Conservation (phyloP, 2,797 vertebrate species). For the Ibycter americanus region DNA sequence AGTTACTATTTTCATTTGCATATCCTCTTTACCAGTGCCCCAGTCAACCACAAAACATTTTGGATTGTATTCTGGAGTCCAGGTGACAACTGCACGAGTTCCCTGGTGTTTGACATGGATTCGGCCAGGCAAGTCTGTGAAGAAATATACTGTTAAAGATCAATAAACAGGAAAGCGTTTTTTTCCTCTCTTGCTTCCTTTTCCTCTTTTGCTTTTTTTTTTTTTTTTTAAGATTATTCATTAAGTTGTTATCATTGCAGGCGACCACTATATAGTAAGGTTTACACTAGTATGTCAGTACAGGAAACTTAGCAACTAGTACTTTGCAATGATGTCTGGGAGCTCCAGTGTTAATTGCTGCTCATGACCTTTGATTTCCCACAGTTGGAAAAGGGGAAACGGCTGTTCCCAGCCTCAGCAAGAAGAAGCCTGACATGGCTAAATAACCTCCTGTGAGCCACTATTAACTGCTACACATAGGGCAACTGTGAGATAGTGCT, state of each 20-base stretch:
- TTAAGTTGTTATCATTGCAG: neutral
- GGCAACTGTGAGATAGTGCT: neutral
- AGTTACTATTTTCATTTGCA: slow-evolving; percentile 34
- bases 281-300: neutral
- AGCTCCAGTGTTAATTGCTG: neutral
- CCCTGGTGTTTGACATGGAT: slow-evolving; percentile 74
- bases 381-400: neutral
- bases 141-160: neutral
- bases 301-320: neutral
- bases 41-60: slow-evolving; percentile 84
- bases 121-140: slow-evolving; percentile 64
- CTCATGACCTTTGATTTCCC: neutral
- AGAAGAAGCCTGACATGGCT: neutral
- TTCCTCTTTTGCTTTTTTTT: neutral
- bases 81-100: slow-evolving; percentile 71
- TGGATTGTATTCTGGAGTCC: slow-evolving; percentile 66
- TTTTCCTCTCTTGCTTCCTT: neutral
- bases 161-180: neutral
- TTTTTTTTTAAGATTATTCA: neutral
- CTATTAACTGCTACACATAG: neutral
- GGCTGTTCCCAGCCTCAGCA: neutral
- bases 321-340: neutral
- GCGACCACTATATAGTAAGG: neutral
- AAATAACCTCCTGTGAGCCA: neutral
- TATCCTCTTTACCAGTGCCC: slow-evolving; percentile 63